Base-by-base conservation (phyloP, 2,797 vertebrate species). In the Eulemur rubriventer region DNA sequence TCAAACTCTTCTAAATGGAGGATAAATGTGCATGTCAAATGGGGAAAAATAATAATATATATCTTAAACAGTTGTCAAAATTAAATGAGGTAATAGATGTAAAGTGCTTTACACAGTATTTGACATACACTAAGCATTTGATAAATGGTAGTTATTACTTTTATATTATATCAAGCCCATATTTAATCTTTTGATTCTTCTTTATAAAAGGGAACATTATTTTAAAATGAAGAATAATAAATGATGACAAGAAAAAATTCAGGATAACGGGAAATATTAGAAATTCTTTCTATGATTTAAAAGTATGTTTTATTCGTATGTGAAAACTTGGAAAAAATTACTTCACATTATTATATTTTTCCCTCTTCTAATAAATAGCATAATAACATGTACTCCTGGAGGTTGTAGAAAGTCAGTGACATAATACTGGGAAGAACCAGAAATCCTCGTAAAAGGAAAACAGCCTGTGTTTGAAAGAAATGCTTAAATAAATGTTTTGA, bases 71-170 rank as follows among this genome's bases (percentile, higher is more conserved):
- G 14, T 46, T 91, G 78, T 95, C 94, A 97, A 92, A 94, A 81
- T 94, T 93, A 95, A 96, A 83, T 86, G 30, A 94, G 82, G 67
- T 55, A 97, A 95, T 90, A 76, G 75, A 84, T 94, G 26, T 20
- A 94, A 94, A 94, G 69, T 78, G 33, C 50, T 93, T 93, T 84
- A 92, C 22, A 86, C 4, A 93, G 52, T 81, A 93, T 75, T 91
- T 93, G 91, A 79, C 75, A 81, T 84, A 82, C 24, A 91, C 46
- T 91, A 94, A 92, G 55, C 83, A 55, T 90, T 87, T 97, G 82
- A 97, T 78, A 94, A 95, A 95, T 94, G 79, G 52, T 65, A 94
- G 92, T 72, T 95, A 96, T 96, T 96, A 82, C 92, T 97, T 97
- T 96, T 93, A 91, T 76, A 83, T 96, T 97, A 96, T 86, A 43